Base-by-base conservation (phyloP, 2,888 invertebrate species). In the Dasysyrphus tricinctus region DNA sequence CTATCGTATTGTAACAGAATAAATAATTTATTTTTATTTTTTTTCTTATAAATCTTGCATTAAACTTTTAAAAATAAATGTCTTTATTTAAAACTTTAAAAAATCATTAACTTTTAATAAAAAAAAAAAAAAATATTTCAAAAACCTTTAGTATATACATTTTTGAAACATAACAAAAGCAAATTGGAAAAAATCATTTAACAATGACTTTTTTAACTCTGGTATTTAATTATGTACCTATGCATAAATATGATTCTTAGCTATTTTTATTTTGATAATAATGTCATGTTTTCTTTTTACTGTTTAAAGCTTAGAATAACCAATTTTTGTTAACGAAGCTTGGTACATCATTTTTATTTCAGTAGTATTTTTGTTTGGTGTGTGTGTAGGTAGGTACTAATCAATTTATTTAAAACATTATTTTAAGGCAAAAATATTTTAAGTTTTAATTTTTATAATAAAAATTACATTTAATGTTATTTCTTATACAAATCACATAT, bases 401-500 rank as follows among this genome's bases (percentile, higher is more conserved):
- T 42, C 37, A 19, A 4, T 69, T 69, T 54, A 54, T 24, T 85
- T 73, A 69, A 74, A 67, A 80, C 84, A 84, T 67, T 57, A 44
- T 42, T 72, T 74, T 77, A 61, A 85, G 80, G 85, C 74, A 85
- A 85, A 85, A 85, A 85, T 85, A 85, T 29, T 72, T 44, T 32
- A n/a, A n/a, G n/a, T 76, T 14, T 44, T 34, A 47, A 42, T 39
- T 14, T 47, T 34, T 56, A 42, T 54, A 14, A 47, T 47, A 65
- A 81, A 67, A 49, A 49, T 24, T 76, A 78, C 69, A 78, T 42
- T 69, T 12, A 16, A 72, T 80, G 72, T 80, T 56, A 80, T 74
- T 80, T 85, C 65, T 59, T 70, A 51, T 80, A 70, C 80, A 85
- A 85, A 85, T 85, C 85, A 85, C 85, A 80, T 78, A 61, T 80